Percentiles rank a stretch among this genome's conserved stretches.
phyloP scores from a whole-genome alignment of 2,113 vertebrate genomes.

The Odocoileus virginianus region DNA sequence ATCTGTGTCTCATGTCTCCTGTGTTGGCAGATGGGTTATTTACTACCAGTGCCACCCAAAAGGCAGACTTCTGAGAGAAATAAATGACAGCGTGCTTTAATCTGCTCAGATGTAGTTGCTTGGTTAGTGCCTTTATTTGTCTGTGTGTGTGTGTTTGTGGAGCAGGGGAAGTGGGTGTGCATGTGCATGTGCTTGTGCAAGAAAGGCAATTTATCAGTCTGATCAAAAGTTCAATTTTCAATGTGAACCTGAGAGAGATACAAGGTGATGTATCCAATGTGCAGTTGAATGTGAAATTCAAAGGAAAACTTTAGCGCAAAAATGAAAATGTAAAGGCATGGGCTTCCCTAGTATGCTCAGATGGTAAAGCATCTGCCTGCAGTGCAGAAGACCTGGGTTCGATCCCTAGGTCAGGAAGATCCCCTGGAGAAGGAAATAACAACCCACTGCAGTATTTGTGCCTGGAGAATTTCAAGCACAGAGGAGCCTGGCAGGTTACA shows the following conservation, averaged over 20 bases:
- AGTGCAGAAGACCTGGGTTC: neutral
- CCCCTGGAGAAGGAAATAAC: neutral
- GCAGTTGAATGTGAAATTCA: neutral
- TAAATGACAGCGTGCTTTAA: neutral
- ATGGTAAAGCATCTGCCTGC: neutral
- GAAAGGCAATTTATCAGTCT: neutral
- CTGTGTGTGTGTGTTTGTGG: neutral
- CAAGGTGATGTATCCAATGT: neutral
- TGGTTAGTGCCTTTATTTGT: neutral
- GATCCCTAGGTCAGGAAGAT: accelerated
- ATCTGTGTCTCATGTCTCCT: neutral
- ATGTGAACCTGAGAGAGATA: neutral
- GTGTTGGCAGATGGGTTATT: neutral
- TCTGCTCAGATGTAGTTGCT: neutral
- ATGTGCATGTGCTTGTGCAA: neutral
- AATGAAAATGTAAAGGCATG: neutral
- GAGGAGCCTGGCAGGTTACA: neutral
- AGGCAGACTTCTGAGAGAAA: neutral
- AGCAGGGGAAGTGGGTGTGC: neutral
- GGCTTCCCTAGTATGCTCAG: neutral
- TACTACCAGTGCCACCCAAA: neutral
- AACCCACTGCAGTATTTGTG: neutral
- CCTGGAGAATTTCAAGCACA: neutral
- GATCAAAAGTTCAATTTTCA: neutral
- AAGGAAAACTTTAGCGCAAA: neutral